These are phyloP conservation scores for Heteromyza rotundicornis DNA, from an alignment of 2,888 invertebrate species.

Conservation along the genomic window DNA sequence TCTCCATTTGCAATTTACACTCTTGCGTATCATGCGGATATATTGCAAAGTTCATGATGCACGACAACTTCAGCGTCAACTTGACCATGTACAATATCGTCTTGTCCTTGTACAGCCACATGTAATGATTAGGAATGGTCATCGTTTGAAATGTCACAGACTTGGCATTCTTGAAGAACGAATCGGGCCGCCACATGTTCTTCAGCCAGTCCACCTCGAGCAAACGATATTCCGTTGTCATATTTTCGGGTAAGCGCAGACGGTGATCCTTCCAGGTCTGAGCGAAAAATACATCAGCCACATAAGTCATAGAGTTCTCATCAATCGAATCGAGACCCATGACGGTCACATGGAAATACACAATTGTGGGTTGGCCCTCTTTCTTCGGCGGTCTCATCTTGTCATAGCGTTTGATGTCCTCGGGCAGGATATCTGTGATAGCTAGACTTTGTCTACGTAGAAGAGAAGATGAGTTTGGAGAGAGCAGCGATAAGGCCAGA, in stretches of 20 bases:
- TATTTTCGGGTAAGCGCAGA: slow-evolving; percentile 84
- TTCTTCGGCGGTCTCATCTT: slow-evolving; percentile 93
- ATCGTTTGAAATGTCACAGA: slow-evolving; percentile 93
- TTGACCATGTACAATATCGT: slow-evolving; percentile 84
- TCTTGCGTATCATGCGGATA: slow-evolving; percentile 95
- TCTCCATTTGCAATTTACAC: slow-evolving; percentile 93
- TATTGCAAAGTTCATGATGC: slow-evolving; percentile 93
- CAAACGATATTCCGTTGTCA: slow-evolving; percentile 89
- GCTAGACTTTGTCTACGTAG: slow-evolving; percentile 68
- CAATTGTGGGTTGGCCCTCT: slow-evolving; percentile 85
- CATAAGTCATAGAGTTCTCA: slow-evolving; percentile 94
- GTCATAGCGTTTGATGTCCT: slow-evolving; percentile 85
- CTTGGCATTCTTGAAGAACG: slow-evolving; percentile 93
- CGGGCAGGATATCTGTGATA: slow-evolving; percentile 84
- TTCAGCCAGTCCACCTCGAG: slow-evolving; percentile 90
- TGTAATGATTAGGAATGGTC: slow-evolving; percentile 93
- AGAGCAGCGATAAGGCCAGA: not conserved
- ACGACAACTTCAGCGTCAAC: slow-evolving; percentile 85
- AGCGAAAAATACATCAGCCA: slow-evolving; percentile 90
- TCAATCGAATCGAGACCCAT: slow-evolving; percentile 96
- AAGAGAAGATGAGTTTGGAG: not conserved
- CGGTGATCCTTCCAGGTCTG: slow-evolving; percentile 94
- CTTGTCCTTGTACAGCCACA: slow-evolving; percentile 88
- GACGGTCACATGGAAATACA: slow-evolving; percentile 90
- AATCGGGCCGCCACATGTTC: slow-evolving; percentile 93